These are phyloP conservation scores for Heteronetta atricapilla DNA, from an alignment of 2,113 vertebrate species.

Conservation along the genomic window DNA sequence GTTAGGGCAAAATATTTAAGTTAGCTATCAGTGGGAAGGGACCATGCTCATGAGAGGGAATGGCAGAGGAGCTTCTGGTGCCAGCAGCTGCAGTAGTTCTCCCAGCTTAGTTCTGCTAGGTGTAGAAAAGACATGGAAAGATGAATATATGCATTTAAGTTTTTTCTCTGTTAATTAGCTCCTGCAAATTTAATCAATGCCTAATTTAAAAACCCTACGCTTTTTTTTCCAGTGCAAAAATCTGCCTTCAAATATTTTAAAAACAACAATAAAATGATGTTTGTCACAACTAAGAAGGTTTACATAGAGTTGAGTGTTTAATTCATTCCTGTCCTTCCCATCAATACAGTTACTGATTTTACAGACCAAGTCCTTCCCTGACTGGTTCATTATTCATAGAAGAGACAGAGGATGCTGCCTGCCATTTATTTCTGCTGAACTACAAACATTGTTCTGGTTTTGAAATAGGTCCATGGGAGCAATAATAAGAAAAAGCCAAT, in stretches of 20 bases:
- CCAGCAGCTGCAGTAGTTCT: not conserved
- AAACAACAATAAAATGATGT: not conserved
- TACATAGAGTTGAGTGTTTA: not conserved
- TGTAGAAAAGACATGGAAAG: not conserved
- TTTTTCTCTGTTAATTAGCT: not conserved
- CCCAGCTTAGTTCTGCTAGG: not conserved
- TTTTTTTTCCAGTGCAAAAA: not conserved
- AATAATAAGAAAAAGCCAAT: slow-evolving; percentile 56
- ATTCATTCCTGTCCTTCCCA: slow-evolving; percentile 33
- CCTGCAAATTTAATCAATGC: not conserved
- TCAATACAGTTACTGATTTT: slow-evolving; percentile 38
- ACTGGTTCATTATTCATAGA: slow-evolving; percentile 71
- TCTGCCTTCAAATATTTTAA: not conserved
- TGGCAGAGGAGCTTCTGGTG: not conserved
- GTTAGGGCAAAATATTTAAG: not conserved
- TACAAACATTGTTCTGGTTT: slow-evolving; percentile 36
- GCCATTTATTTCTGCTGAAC: slow-evolving; percentile 65
- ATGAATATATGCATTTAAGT: not conserved
- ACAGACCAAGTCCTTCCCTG: slow-evolving; percentile 33
- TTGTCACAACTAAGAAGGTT: not conserved
- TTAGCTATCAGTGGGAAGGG: not conserved
- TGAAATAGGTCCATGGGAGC: slow-evolving; percentile 69
- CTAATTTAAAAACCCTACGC: not conserved
- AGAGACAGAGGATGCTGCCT: not conserved
- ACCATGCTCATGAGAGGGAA: not conserved